A percentile compares a stretch with the other conserved stretches of the same genome.
Evolutionary conservation across 2,888 invertebrate species (phyloP).

Genomic region (Lepas anatifera): DNA sequence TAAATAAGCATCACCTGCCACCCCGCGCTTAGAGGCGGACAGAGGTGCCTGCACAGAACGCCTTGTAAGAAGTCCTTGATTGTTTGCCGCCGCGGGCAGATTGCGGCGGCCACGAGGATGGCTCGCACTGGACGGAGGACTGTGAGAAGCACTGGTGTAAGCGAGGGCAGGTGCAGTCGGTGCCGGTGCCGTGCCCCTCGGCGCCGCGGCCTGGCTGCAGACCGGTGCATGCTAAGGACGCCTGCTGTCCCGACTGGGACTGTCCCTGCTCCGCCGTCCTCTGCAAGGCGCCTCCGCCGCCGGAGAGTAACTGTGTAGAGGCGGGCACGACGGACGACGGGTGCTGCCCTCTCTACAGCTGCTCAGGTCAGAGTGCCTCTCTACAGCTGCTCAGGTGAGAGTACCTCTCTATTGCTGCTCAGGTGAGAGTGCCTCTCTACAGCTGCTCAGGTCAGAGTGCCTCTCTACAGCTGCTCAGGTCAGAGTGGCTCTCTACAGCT

Average conservation of each 20-base stretch:
- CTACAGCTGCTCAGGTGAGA: too few species aligned
- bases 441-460: too few species aligned
- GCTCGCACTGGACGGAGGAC: not conserved
- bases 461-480: too few species aligned
- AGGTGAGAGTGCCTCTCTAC: too few species aligned
- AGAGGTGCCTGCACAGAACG: too few species aligned
- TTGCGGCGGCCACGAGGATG: not conserved
- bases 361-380: too few species aligned
- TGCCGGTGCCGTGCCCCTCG: not conserved
- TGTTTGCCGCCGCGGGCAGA: not conserved
- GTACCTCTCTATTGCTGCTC: too few species aligned
- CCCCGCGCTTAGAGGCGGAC: too few species aligned
- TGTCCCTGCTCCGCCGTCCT: not conserved
- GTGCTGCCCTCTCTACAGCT: not conserved
- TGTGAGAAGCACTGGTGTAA: not conserved
- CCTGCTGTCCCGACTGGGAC: not conserved
- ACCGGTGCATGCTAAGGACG: not conserved
- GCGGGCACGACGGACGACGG: not conserved
- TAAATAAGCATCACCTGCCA: too few species aligned
- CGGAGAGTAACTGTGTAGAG: not conserved
- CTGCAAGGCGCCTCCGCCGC: not conserved
- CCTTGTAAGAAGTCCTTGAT: too few species aligned
- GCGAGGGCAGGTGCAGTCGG: not conserved
- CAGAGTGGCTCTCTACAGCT: too few species aligned
- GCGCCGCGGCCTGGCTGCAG: not conserved